Evolutionary conservation across 64 coral and sea anemone genomes (phyloP).

Genomic region (Hydrozoanthus tunicans): DNA sequence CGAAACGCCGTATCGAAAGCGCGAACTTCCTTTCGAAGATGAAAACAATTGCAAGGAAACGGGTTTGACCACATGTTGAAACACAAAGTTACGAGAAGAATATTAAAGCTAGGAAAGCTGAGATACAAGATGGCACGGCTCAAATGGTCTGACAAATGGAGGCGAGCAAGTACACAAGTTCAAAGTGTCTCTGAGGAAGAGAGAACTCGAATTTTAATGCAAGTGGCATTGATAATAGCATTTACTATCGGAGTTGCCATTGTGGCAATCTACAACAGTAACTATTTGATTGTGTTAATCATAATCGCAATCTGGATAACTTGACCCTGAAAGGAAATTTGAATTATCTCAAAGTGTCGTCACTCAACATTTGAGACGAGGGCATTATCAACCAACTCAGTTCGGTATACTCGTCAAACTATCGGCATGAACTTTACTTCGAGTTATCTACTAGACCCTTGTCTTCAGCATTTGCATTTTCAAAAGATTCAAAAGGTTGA

Average conservation of each 20-base stretch:
- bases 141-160: constrained; percentile 33
- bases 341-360: background rate
- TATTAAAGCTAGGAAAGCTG: too few species aligned
- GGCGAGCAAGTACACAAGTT: constrained; percentile 9
- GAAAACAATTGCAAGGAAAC: background rate
- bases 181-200: constrained; percentile 20
- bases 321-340: background rate
- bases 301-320: constrained; percentile 89
- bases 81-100: too few species aligned
- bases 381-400: too few species aligned
- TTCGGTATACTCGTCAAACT: too few species aligned
- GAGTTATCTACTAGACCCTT: too few species aligned
- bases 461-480: too few species aligned
- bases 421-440: too few species aligned
- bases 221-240: constrained; percentile 69
- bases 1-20: too few species aligned
- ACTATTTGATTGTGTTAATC: constrained; percentile 87
- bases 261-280: constrained; percentile 71
- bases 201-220: constrained; percentile 38
- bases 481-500: too few species aligned
- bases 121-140: background rate
- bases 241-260: constrained; percentile 74
- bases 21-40: too few species aligned
- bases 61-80: too few species aligned
- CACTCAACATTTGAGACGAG: too few species aligned